Percentiles rank a stretch among this genome's conserved stretches.
These are phyloP conservation scores for Umimayanthus kanabou DNA, from an alignment of 92 coral and sea anemone species.

Conservation along the genomic window DNA sequence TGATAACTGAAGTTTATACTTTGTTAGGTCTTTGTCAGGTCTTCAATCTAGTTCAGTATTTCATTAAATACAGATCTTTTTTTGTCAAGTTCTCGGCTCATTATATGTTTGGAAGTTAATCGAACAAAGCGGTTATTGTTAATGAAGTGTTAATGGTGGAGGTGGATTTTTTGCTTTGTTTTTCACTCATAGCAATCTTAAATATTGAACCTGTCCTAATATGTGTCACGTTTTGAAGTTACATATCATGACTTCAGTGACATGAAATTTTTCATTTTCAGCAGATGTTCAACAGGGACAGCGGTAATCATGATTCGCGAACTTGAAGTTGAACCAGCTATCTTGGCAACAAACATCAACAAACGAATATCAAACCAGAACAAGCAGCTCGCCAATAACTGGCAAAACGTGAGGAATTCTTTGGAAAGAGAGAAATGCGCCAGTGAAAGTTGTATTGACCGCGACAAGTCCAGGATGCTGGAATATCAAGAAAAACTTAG, in stretches of 20 bases:
- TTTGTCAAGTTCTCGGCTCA: not conserved
- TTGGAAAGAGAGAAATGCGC: slow-evolving; percentile 40
- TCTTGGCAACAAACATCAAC: slow-evolving; percentile 42
- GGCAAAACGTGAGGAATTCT: slow-evolving; percentile 31
- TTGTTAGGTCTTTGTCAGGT: not conserved
- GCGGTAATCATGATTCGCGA: not conserved
- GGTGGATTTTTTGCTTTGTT: not conserved
- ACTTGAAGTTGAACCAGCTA: slow-evolving; percentile 22
- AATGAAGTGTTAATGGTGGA: not conserved
- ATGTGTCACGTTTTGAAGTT: not conserved
- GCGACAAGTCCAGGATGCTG: slow-evolving; percentile 44
- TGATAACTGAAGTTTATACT: not conserved
- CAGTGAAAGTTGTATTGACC: slow-evolving; percentile 43
- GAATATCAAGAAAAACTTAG: slow-evolving; percentile 46
- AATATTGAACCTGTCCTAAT: not conserved
- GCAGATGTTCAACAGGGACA: not conserved
- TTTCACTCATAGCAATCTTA: too few species aligned
- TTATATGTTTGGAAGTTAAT: not conserved
- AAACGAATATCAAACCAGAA: slow-evolving; percentile 58
- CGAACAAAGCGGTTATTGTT: too few species aligned
- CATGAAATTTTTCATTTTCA: not conserved
- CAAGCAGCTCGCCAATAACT: slow-evolving; percentile 45
- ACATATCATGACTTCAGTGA: not conserved
- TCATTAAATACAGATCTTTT: not conserved
- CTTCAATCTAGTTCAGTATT: not conserved